These are phyloP conservation scores for Lymantria monacha DNA, from an alignment of 2,888 invertebrate genomes.

Conservation along the genomic window DNA sequence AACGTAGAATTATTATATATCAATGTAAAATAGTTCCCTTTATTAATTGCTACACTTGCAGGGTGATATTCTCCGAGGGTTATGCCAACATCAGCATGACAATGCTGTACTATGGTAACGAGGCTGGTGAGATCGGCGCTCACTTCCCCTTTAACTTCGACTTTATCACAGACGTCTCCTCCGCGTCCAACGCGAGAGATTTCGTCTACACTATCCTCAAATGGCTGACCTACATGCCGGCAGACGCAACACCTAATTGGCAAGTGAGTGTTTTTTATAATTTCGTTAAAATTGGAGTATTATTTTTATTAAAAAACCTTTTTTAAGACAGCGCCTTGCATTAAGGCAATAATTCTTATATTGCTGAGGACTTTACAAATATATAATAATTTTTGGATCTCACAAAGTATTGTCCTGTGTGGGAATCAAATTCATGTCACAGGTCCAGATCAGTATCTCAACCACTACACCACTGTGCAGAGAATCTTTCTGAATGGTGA, in stretches of 20 bases:
- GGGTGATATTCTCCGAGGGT: constrained; percentile 84
- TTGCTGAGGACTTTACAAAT: too few species aligned
- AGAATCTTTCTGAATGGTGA: too few species aligned
- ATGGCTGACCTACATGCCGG: constrained; percentile 84
- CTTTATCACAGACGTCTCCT: constrained; percentile 76
- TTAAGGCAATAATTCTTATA: too few species aligned
- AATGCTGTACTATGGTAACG: constrained; percentile 84
- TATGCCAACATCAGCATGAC: constrained; percentile 79
- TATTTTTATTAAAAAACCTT: neutral
- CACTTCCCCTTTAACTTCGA: constrained; percentile 87
- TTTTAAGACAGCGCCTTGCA: neutral
- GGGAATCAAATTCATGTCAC: too few species aligned
- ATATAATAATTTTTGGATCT: too few species aligned
- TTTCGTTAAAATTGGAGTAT: too few species aligned
- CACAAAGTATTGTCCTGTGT: too few species aligned
- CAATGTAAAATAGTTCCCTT: too few species aligned
- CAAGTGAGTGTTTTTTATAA: constrained; percentile 67
- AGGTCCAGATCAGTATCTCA: too few species aligned
- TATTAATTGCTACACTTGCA: constrained; percentile 28
- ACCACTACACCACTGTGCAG: too few species aligned
- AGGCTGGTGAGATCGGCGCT: constrained; percentile 62
- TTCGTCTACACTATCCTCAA: constrained; percentile 73
- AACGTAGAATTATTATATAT: too few species aligned
- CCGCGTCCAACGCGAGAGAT: constrained; percentile 67
- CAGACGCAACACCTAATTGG: constrained; percentile 84